These are phyloP conservation scores for Geotrypetes seraphini DNA, from an alignment of 2,797 vertebrate species.

Conservation along the genomic window DNA sequence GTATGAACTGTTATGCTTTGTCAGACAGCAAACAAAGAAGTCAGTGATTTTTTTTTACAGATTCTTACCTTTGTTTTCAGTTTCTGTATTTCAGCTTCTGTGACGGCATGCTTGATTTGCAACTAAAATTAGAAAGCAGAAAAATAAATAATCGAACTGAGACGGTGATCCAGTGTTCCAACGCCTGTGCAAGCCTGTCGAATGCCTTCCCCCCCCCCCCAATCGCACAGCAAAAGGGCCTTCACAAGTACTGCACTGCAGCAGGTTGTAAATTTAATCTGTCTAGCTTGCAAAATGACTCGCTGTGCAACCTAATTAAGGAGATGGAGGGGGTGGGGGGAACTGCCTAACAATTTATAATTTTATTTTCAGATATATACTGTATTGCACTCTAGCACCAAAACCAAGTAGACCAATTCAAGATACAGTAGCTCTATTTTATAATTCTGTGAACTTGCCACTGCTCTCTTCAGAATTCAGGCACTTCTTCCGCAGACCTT, in stretches of 20 bases:
- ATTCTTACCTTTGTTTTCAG: conserved; percentile 93
- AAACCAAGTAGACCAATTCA: no score
- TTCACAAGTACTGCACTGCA: conserved; percentile 43
- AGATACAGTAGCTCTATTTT: no score
- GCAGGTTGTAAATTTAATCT: conserved; percentile 56
- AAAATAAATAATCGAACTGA: conserved; percentile 44
- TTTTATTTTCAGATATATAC: conserved; percentile 15
- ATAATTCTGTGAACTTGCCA: no score
- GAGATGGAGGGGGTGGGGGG: conserved; percentile 36
- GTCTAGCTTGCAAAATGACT: conserved; percentile 49
- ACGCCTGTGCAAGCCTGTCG: conserved; percentile 33
- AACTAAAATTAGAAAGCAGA: conserved; percentile 68
- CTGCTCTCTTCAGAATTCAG: no score
- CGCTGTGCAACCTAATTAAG: conserved; percentile 48
- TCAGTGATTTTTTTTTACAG: background rate
- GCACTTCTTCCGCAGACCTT: no score
- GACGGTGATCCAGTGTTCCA: conserved; percentile 24
- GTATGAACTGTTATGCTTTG: background rate
- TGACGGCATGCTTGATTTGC: conserved; percentile 97
- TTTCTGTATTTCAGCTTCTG: conserved; percentile 98
- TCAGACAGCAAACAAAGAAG: conserved; percentile 17
- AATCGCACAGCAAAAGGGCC: conserved; percentile 40
- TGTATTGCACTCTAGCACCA: background rate
- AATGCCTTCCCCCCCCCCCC: conserved; percentile 23
- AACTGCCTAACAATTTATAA: conserved; percentile 34